phyloP scores from a whole-genome alignment of 2,113 vertebrate genomes.

The Galbula dea region DNA sequence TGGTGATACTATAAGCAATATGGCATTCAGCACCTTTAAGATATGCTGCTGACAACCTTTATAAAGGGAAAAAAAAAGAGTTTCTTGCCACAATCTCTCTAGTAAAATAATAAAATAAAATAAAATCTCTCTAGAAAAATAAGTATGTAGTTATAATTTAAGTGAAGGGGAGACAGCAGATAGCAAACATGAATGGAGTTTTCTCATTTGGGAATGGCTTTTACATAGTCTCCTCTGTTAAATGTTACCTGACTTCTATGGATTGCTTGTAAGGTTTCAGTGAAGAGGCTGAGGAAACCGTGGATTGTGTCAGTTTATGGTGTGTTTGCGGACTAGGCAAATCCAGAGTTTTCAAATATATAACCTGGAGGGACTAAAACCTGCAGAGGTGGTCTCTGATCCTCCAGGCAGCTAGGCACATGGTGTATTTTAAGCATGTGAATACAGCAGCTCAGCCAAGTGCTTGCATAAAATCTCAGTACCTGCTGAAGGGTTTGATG shows the following conservation, averaged over 20 bases:
- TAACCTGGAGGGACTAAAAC: constrained; percentile 25
- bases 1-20: not conserved
- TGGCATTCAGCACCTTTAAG: not conserved
- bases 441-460: constrained; percentile 29
- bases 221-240: constrained; percentile 21
- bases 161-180: not conserved
- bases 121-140: constrained; percentile 33
- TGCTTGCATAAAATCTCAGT: constrained; percentile 50
- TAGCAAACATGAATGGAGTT: constrained; percentile 1
- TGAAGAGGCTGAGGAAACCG: not conserved
- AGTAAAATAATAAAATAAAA: too few relatives aligned
- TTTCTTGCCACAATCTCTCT: not conserved
- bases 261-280: constrained; percentile 19
- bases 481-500: constrained; percentile 58
- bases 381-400: constrained; percentile 42
- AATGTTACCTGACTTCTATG: not conserved
- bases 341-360: constrained; percentile 35
- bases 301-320: not conserved
- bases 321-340: constrained; percentile 28
- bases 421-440: constrained; percentile 20
- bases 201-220: constrained; percentile 30
- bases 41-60: not conserved
- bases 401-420: constrained; percentile 18
- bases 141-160: not conserved
- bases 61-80: not conserved